Conservation (phyloP, 2,888 invertebrate species). For the Pyrrhosoma nymphula region DNA sequence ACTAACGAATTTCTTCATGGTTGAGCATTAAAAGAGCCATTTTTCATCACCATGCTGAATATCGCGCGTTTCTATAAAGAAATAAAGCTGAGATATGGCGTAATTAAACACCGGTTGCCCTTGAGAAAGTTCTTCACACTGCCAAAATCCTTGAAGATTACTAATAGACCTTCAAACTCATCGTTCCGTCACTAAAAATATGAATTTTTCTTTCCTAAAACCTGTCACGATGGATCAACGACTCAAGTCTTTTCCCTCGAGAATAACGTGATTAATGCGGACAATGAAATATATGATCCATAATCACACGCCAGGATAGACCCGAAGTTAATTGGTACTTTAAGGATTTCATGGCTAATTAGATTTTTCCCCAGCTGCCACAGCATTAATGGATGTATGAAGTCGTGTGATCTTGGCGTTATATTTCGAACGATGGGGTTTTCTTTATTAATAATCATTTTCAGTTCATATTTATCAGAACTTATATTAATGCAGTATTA, state of each 20-base stretch:
- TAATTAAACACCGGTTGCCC: slow-evolving; percentile 32
- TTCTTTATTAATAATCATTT: no score
- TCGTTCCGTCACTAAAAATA: background rate
- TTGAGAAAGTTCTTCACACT: background rate
- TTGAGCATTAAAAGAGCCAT: background rate
- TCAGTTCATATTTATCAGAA: no score
- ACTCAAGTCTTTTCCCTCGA: background rate
- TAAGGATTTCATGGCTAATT: background rate
- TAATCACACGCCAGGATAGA: background rate
- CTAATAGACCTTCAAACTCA: background rate
- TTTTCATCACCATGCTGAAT: background rate
- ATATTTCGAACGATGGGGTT: no score
- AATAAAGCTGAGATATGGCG: background rate
- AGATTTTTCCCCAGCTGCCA: background rate
- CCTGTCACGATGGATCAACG: background rate
- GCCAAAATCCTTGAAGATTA: background rate
- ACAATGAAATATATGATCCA: background rate
- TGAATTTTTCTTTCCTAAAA: background rate
- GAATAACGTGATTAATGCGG: background rate
- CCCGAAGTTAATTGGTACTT: background rate
- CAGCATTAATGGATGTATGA: no score
- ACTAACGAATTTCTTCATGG: slow-evolving; percentile 7
- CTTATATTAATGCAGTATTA: no score
- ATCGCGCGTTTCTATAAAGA: background rate
- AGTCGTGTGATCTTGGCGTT: no score